Conservation (phyloP, 2,113 vertebrate genomes). For the Leptodactylus fuscus region DNA sequence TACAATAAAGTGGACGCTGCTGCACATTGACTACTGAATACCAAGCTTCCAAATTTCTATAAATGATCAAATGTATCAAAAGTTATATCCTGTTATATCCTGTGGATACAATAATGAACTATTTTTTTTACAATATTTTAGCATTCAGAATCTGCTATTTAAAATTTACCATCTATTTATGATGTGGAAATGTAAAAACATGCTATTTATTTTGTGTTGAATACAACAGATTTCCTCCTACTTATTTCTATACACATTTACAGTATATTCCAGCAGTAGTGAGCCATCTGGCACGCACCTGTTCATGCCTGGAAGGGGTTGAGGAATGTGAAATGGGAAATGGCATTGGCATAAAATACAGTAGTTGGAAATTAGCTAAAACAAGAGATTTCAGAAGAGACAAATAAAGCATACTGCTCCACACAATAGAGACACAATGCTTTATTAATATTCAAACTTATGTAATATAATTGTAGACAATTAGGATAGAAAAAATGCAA, state of each 20-base stretch:
- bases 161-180: background rate
- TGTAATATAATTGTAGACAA: conserved; percentile 16
- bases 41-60: background rate
- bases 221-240: conserved; percentile 30
- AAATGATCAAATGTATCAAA: too few species aligned
- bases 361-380: conserved; percentile 26
- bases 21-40: background rate
- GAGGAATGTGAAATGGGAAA: conserved; percentile 35
- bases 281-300: conserved; percentile 41
- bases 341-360: conserved; percentile 32
- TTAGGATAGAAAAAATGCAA: background rate
- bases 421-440: background rate
- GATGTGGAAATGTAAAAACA: background rate
- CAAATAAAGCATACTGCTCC: background rate
- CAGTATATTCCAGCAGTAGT: conserved; percentile 32
- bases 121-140: background rate
- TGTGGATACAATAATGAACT: background rate
- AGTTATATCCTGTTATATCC: fast-evolving
- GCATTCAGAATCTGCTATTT: background rate
- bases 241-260: conserved; percentile 24
- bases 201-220: background rate
- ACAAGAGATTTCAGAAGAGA: background rate
- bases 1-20: background rate
- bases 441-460: conserved; percentile 24
- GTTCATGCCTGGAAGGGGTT: conserved; percentile 42